Evolutionary conservation across 2,797 vertebrate species (phyloP).

Genomic region (Tokudaia muenninki): DNA sequence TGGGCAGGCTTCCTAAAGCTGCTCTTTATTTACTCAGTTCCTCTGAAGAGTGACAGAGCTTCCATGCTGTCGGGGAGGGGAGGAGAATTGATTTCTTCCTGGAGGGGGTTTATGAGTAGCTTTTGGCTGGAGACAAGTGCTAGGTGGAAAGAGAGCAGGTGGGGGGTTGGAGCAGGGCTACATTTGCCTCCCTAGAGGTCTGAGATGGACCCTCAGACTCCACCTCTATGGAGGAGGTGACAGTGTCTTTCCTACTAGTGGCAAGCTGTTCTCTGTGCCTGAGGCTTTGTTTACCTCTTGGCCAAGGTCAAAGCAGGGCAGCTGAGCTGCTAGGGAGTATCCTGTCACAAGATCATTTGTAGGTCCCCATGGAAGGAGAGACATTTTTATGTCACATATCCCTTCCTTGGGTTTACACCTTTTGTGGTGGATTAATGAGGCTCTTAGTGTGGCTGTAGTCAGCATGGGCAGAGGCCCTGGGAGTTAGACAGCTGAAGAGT

Average conservation of each 20-base stretch:
- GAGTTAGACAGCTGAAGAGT: not conserved
- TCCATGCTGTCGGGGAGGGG: accelerated
- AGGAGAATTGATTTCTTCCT: not conserved
- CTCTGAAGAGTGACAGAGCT: not conserved
- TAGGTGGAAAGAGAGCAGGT: not conserved
- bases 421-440: constrained; percentile 1
- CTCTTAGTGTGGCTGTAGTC: constrained; percentile 5
- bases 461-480: not conserved
- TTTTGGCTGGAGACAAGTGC: not conserved
- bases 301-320: not conserved
- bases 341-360: accelerated
- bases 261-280: not conserved
- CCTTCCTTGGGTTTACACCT: constrained; percentile 49
- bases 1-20: not conserved
- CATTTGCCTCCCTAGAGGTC: not conserved
- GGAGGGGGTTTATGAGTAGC: not conserved
- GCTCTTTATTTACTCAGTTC: not conserved
- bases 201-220: accelerated
- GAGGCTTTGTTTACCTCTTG: not conserved
- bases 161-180: not conserved
- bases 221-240: accelerated
- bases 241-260: no score
- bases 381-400: not conserved
- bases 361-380: not conserved
- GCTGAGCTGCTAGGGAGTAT: accelerated